Evolutionary conservation across 1,140 invertebrate genomes (phyloP).

Genomic region (Ceratosolen solmsi): DNA sequence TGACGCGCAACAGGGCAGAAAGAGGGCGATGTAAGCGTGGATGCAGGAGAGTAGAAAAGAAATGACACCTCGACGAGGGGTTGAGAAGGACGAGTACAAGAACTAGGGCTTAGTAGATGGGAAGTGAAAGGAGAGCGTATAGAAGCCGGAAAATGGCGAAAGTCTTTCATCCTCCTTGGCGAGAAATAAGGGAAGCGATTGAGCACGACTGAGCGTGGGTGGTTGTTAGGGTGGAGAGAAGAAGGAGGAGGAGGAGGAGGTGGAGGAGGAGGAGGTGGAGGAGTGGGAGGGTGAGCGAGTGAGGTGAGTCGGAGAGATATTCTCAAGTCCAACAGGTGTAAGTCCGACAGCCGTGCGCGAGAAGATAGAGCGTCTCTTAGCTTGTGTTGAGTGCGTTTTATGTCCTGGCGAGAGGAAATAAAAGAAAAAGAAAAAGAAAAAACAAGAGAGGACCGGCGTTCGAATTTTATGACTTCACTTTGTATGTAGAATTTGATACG

Average conservation of each 20-base stretch:
- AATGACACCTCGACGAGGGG: no score
- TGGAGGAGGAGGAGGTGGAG: no score
- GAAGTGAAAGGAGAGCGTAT: neutral
- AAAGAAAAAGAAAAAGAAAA: neutral
- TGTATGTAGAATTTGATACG: neutral
- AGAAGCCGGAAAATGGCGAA: neutral
- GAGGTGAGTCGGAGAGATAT: neutral
- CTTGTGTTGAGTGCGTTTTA: conserved; percentile 1
- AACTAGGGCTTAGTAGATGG: neutral
- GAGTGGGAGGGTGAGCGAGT: neutral
- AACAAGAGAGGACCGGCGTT: neutral
- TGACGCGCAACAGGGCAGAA: neutral
- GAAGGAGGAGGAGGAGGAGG: no score
- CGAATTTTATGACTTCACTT: conserved; percentile 15
- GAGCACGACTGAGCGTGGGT: neutral
- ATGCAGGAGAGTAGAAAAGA: neutral
- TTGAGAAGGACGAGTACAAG: no score
- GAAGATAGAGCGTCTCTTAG: conserved; percentile 27
- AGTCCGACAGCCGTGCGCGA: conserved; percentile 22
- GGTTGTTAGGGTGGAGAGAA: neutral
- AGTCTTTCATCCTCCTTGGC: neutral
- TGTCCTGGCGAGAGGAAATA: neutral
- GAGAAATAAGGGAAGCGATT: conserved; percentile 27
- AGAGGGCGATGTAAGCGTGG: neutral
- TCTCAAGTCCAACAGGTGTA: conserved; percentile 46